A percentile compares a stretch with the other conserved stretches of the same genome.
Conservation (phyloP, 1,140 invertebrate genomes). For the Dendrolimus punctatus region DNA sequence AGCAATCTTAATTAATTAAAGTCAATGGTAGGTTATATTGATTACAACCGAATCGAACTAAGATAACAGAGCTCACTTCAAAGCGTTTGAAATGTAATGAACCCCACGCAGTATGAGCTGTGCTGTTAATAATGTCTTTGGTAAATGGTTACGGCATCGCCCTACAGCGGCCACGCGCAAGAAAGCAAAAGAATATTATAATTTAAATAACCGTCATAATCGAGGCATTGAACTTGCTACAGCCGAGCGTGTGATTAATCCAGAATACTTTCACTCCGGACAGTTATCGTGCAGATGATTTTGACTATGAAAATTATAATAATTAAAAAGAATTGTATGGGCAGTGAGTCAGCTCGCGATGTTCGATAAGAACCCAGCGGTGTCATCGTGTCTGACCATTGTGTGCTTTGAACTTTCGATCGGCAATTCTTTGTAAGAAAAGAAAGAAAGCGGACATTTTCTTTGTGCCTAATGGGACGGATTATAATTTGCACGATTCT, state of each 20-base stretch:
- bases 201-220: slow-evolving; percentile 62
- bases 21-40: too few relatives aligned
- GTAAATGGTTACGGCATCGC: slow-evolving; percentile 20
- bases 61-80: slow-evolving; percentile 8
- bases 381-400: slow-evolving; percentile 49
- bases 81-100: too few relatives aligned
- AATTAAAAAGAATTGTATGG: slow-evolving; percentile 59
- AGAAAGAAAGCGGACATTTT: slow-evolving; percentile 36
- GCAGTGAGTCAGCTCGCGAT: slow-evolving; percentile 53
- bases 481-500: slow-evolving; percentile 45
- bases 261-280: slow-evolving; percentile 63
- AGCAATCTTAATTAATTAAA: slow-evolving; percentile 24
- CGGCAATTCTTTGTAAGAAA: slow-evolving; percentile 20
- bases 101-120: too few relatives aligned
- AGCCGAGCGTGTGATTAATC: slow-evolving; percentile 47
- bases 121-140: too few relatives aligned
- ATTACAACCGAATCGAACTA: slow-evolving; percentile 28
- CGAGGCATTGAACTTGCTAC: slow-evolving; percentile 65
- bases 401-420: slow-evolving; percentile 52
- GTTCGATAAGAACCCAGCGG: slow-evolving; percentile 36
- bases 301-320: slow-evolving; percentile 59
- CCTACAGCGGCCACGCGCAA: slow-evolving; percentile 27
- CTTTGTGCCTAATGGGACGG: slow-evolving; percentile 47
- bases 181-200: slow-evolving; percentile 50
- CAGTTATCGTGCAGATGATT: slow-evolving; percentile 41